These are phyloP conservation scores for Isaurus tuberculatus DNA, from an alignment of 92 coral and sea anemone genomes.

Conservation along the genomic window DNA sequence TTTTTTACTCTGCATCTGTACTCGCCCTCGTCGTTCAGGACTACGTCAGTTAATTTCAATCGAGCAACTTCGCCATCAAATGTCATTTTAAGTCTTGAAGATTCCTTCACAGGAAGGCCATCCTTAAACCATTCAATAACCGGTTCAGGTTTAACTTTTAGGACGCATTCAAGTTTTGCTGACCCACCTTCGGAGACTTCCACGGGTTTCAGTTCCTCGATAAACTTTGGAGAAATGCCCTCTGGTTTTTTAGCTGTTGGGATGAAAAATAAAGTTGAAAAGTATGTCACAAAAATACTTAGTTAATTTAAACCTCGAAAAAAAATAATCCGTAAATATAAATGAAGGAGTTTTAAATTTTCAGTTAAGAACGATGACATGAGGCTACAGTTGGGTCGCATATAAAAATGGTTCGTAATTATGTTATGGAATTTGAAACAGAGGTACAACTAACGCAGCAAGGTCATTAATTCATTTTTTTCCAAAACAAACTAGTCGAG, in stretches of 20 bases:
- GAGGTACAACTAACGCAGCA: too few species aligned
- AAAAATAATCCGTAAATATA: too few species aligned
- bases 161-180: constrained; percentile 48
- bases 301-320: too few species aligned
- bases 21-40: constrained; percentile 45
- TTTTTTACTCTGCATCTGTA: constrained; percentile 30
- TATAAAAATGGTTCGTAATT: too few species aligned
- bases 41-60: constrained; percentile 21
- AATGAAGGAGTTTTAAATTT: too few species aligned
- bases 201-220: constrained; percentile 52
- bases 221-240: constrained; percentile 56
- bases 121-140: constrained; percentile 69
- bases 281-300: not conserved
- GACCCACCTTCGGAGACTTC: constrained; percentile 62
- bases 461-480: too few species aligned
- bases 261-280: not conserved
- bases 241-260: constrained; percentile 58
- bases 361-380: too few species aligned
- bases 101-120: constrained; percentile 41
- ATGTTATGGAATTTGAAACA: too few species aligned
- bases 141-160: constrained; percentile 58
- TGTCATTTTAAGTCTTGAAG: constrained; percentile 14
- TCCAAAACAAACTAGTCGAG: too few species aligned
- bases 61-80: constrained; percentile 45
- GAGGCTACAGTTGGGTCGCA: too few species aligned